A percentile compares a stretch with the other conserved stretches of the same genome.
These are phyloP conservation scores for Heteronetta atricapilla DNA, from an alignment of 2,113 vertebrate species.

Conservation along the genomic window DNA sequence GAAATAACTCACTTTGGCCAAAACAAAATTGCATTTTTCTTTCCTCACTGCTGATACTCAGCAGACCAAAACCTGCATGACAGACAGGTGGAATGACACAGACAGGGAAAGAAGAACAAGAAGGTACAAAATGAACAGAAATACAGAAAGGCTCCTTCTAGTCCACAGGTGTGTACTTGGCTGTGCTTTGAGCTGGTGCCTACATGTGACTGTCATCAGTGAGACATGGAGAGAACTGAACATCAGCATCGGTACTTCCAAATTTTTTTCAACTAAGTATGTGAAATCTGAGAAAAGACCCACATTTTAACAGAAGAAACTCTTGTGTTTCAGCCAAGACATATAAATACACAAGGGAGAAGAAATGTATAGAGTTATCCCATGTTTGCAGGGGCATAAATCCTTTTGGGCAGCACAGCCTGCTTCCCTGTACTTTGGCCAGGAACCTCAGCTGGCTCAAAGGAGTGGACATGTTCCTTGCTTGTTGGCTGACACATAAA, in stretches of 20 bases:
- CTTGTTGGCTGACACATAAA: neutral
- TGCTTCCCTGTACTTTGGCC: neutral
- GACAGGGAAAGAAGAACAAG: neutral
- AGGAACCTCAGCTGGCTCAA: neutral
- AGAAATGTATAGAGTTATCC: neutral
- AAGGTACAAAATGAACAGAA: neutral
- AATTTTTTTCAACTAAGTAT: neutral
- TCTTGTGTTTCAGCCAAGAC: slow-evolving; percentile 11
- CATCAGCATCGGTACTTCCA: neutral
- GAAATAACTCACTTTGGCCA: neutral
- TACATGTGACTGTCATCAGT: neutral
- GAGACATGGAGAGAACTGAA: neutral
- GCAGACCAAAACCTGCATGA: fast-evolving
- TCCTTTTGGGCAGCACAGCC: neutral
- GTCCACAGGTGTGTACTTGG: neutral
- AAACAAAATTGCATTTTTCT: neutral
- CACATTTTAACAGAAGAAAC: slow-evolving; percentile 16
- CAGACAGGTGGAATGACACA: neutral
- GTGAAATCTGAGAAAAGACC: neutral
- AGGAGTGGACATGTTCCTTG: neutral
- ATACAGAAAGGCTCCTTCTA: neutral
- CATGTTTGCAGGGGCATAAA: slow-evolving; percentile 6
- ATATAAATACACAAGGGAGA: neutral
- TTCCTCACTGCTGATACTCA: neutral
- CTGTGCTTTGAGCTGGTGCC: neutral